A percentile compares a stretch with the other conserved stretches of the same genome.
Evolutionary conservation across 2,888 invertebrate genomes (phyloP).

Genomic region (Petrophora chlorosata): DNA sequence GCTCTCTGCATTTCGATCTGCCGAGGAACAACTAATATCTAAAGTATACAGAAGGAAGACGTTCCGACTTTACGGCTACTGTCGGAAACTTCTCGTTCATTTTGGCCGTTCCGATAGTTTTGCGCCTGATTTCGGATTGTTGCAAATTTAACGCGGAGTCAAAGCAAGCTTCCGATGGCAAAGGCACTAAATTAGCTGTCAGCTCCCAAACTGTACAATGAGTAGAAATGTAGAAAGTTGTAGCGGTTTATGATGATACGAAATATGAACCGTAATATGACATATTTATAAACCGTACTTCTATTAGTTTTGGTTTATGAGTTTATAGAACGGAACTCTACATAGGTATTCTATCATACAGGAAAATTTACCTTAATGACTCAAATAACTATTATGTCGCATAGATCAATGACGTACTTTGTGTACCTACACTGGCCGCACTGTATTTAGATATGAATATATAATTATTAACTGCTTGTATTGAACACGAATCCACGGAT

Average conservation of each 20-base stretch:
- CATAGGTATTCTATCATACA: no score
- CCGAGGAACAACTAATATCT: conserved; percentile 41
- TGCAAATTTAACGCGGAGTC: conserved; percentile 69
- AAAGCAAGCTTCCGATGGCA: conserved; percentile 63
- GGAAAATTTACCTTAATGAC: no score
- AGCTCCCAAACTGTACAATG: conserved; percentile 44
- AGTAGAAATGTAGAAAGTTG: conserved; percentile 18
- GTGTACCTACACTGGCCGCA: no score
- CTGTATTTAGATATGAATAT: neutral
- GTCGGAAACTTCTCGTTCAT: conserved; percentile 66
- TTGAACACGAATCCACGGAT: no score
- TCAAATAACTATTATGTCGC: no score
- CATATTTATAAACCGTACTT: neutral
- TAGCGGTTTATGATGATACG: neutral
- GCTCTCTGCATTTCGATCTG: conserved; percentile 32
- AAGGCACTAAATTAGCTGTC: conserved; percentile 65
- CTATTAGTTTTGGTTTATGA: neutral
- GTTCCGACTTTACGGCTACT: conserved; percentile 50
- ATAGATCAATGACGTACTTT: no score
- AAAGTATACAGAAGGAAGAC: conserved; percentile 49
- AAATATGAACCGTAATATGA: no score
- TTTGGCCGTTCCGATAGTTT: conserved; percentile 64
- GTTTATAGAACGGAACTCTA: no score
- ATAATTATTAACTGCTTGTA: no score
- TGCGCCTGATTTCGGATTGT: conserved; percentile 73